These are phyloP conservation scores for Hephaestus fuliginosus DNA, from an alignment of 2,797 vertebrate species.

Conservation along the genomic window DNA sequence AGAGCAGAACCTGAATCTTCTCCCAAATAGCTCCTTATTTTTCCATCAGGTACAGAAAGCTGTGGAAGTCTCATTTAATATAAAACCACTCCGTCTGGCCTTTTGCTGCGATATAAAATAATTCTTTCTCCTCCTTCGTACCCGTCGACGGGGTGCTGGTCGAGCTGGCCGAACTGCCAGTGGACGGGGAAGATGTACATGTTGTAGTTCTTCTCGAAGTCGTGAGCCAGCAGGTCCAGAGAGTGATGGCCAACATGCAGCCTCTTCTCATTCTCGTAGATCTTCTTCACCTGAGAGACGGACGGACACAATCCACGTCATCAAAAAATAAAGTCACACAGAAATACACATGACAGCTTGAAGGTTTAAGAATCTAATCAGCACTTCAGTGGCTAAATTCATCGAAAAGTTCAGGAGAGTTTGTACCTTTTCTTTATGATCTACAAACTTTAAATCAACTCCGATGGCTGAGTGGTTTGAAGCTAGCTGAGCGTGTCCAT, in stretches of 20 bases:
- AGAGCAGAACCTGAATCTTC: neutral
- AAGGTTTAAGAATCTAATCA: neutral
- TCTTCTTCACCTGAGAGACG: conserved; percentile 93
- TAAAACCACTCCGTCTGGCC: neutral
- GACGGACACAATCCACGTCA: neutral
- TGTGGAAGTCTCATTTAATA: neutral
- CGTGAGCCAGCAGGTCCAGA: conserved; percentile 94
- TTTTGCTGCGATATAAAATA: no score
- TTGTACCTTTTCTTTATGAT: fast-evolving
- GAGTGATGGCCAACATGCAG: conserved; percentile 95
- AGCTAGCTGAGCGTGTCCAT: neutral
- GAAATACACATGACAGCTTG: neutral
- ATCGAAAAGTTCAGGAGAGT: neutral
- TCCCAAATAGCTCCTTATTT: neutral
- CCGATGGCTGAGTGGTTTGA: neutral
- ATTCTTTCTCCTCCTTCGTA: conserved; percentile 72
- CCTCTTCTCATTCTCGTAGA: conserved; percentile 97
- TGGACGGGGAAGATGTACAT: conserved; percentile 99
- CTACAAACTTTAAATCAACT: neutral
- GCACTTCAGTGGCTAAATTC: no score
- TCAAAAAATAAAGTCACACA: neutral
- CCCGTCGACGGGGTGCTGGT: conserved; percentile 96
- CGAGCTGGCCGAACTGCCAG: conserved; percentile 99
- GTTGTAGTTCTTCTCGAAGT: conserved; percentile 99
- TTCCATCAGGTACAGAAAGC: neutral